phyloP scores from a whole-genome alignment of 1,140 invertebrate genomes.

The Drosophila mayri region DNA sequence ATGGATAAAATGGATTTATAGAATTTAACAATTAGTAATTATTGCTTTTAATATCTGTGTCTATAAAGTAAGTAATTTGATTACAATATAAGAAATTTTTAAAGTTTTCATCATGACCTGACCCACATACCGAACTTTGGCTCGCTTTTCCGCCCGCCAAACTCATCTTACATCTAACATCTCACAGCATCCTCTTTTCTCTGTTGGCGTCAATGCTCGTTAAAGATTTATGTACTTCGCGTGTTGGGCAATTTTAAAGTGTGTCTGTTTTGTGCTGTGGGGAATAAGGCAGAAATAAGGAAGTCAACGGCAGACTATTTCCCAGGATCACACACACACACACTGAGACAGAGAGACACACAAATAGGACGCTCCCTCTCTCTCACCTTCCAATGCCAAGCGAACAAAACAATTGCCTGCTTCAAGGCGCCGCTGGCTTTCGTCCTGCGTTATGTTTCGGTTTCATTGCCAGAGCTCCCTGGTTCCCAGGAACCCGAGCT shows the following conservation, averaged over 20 bases:
- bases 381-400: slow-evolving; percentile 45
- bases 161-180: not conserved
- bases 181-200: not conserved
- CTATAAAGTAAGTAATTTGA: not conserved
- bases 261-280: slow-evolving; percentile 16
- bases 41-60: not conserved
- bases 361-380: not conserved
- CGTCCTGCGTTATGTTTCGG: slow-evolving; percentile 18
- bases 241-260: slow-evolving; percentile 61
- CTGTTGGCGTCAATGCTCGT: slow-evolving; percentile 43
- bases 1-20: no score
- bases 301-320: slow-evolving; percentile 57
- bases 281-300: slow-evolving; percentile 20
- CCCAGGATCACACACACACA: slow-evolving; percentile 7
- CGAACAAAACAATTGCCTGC: slow-evolving; percentile 72
- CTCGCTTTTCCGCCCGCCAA: slow-evolving; percentile 6
- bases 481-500: not conserved
- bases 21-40: no score
- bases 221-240: slow-evolving; percentile 71
- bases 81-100: not conserved
- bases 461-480: not conserved
- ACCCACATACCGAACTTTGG: slow-evolving; percentile 30
- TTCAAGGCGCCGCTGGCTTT: slow-evolving; percentile 42
- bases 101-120: slow-evolving; percentile 18
- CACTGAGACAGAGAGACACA: not conserved